Percentiles rank a stretch among this genome's conserved stretches.
phyloP scores from a whole-genome alignment of 1,140 invertebrate species.

The Penaeus vannamei region DNA sequence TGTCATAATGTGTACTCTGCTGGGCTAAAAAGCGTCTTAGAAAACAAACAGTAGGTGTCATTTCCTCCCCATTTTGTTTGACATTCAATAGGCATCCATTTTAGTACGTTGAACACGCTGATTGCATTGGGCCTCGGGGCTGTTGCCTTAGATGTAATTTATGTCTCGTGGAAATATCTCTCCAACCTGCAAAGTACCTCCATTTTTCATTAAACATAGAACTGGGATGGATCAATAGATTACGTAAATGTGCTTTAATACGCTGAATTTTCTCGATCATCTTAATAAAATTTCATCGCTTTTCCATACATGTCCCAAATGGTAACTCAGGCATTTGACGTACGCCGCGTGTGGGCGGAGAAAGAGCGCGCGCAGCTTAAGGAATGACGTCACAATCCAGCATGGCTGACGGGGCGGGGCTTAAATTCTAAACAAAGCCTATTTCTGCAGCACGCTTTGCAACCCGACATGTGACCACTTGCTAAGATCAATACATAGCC shows the following conservation, averaged over 20 bases:
- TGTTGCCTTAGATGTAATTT: conserved; percentile 51
- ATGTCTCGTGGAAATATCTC: conserved; percentile 26
- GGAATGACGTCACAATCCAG: conserved; percentile 63
- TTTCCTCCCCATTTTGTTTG: conserved; percentile 63
- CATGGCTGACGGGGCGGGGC: conserved; percentile 64
- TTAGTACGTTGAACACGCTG: conserved; percentile 59
- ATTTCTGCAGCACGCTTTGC: conserved; percentile 63
- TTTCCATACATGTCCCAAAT: conserved; percentile 53
- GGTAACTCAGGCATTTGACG: conserved; percentile 62
- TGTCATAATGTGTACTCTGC: too few species aligned
- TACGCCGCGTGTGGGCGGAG: conserved; percentile 57
- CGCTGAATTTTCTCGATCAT: not conserved
- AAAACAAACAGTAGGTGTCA: conserved; percentile 32
- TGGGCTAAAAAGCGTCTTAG: not conserved
- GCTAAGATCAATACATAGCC: conserved; percentile 61
- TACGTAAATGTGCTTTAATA: not conserved
- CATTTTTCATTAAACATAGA: not conserved
- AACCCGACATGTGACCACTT: conserved; percentile 56
- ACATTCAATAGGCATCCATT: conserved; percentile 61
- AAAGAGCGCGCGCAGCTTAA: conserved; percentile 49
- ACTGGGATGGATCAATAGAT: not conserved
- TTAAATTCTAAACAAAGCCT: conserved; percentile 56
- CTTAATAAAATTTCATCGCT: conserved; percentile 48
- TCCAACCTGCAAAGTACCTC: not conserved
- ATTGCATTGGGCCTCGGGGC: conserved; percentile 43